Conservation (phyloP, 2,888 invertebrate species). For the Marronus borbonicus region DNA sequence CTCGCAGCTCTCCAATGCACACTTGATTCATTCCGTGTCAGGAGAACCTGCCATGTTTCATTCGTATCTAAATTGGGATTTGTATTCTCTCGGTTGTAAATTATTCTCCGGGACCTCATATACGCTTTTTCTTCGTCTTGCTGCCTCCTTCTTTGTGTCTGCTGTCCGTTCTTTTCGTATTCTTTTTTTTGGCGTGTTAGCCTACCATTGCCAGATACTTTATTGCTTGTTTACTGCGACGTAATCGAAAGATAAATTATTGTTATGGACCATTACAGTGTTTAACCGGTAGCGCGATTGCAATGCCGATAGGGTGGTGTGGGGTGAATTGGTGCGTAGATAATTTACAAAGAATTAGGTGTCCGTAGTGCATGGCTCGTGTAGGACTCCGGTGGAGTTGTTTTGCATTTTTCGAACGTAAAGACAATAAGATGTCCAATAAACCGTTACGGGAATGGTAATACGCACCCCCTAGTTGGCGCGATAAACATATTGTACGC, state of each 20-base stretch:
- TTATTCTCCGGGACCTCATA: conserved; percentile 45
- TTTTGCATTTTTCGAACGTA: conserved; percentile 42
- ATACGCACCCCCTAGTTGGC: conserved; percentile 2
- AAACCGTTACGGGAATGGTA: conserved; percentile 34
- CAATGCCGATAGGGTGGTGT: conserved; percentile 40
- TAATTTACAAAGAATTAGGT: conserved; percentile 28
- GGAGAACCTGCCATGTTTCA: conserved; percentile 65
- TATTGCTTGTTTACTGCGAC: conserved; percentile 52
- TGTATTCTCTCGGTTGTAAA: conserved; percentile 57
- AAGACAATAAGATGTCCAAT: conserved; percentile 42
- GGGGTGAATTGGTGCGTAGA: conserved; percentile 35
- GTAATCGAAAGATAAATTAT: conserved; percentile 52
- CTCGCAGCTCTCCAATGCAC: conserved; percentile 55
- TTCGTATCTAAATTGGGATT: conserved; percentile 65
- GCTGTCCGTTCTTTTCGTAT: conserved; percentile 35
- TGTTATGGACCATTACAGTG: conserved; percentile 51
- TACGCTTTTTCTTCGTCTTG: conserved; percentile 31
- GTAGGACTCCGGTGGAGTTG: conserved; percentile 8
- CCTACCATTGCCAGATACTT: conserved; percentile 48
- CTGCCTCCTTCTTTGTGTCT: conserved; percentile 14
- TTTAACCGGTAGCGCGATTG: conserved; percentile 47
- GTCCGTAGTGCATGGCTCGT: conserved; percentile 19
- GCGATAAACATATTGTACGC: conserved; percentile 15
- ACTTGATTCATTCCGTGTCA: conserved; percentile 66
- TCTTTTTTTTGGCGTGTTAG: conserved; percentile 36